Evolutionary conservation across 2,797 vertebrate genomes (phyloP).

Genomic region (Catharus ustulatus): DNA sequence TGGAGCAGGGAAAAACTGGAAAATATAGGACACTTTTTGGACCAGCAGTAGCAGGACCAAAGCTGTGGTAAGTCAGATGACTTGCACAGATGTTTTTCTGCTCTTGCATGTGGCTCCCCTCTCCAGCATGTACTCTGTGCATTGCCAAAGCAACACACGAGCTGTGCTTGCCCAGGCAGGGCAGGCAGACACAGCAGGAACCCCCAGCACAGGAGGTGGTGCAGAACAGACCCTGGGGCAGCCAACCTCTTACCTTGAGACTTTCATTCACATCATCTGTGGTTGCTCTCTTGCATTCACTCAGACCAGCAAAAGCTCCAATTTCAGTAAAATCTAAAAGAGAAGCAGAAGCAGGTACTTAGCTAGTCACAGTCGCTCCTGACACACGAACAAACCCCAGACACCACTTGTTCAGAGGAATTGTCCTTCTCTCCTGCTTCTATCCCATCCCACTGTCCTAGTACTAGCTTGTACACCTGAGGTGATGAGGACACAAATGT

Average conservation of each 20-base stretch:
- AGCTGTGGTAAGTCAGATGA: neutral
- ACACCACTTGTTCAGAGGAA: neutral
- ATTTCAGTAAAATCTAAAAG: neutral
- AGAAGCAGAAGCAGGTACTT: neutral
- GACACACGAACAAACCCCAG: neutral
- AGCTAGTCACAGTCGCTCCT: neutral
- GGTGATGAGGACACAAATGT: neutral
- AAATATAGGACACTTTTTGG: neutral
- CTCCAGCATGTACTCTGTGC: neutral
- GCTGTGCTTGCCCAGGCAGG: accelerated
- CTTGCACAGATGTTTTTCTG: neutral
- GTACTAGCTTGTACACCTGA: neutral
- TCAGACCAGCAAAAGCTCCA: neutral
- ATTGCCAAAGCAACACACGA: accelerated
- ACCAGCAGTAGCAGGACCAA: neutral
- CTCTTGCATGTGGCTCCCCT: accelerated
- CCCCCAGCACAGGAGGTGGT: neutral
- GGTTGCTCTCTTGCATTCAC: neutral
- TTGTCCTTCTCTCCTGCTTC: neutral
- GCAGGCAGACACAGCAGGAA: accelerated
- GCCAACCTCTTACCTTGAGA: neutral
- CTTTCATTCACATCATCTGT: neutral
- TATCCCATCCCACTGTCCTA: neutral
- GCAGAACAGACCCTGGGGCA: neutral
- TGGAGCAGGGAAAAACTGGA: neutral